Evolutionary conservation across 1,140 invertebrate species (phyloP).

Genomic region (Mactra quadrangularis): DNA sequence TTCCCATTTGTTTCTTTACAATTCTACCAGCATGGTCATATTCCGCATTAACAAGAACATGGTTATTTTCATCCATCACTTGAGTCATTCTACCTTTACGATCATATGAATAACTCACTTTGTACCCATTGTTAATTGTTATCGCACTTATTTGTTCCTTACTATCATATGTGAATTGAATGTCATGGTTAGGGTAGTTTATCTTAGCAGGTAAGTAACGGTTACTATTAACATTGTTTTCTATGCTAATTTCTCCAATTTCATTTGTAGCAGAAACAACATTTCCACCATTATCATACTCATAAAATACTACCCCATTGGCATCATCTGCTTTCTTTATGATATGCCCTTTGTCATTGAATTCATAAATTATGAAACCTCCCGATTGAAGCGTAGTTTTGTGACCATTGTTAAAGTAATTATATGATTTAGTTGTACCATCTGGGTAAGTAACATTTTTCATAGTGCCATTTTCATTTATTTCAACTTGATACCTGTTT

Average conservation of each 20-base stretch:
- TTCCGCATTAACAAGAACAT: not conserved
- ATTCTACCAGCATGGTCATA: constrained; percentile 1
- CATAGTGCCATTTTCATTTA: constrained; percentile 15
- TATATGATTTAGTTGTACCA: constrained; percentile 17
- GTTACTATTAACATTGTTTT: not conserved
- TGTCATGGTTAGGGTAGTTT: not conserved
- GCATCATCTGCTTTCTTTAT: constrained; percentile 3
- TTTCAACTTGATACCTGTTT: constrained; percentile 7
- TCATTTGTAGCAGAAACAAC: not conserved
- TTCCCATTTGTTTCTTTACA: not conserved
- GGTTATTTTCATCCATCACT: not conserved
- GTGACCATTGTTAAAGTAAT: constrained; percentile 5
- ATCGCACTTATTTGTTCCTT: not conserved
- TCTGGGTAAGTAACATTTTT: constrained; percentile 5
- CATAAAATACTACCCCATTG: not conserved
- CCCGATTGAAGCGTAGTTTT: not conserved
- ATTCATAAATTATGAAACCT: not conserved
- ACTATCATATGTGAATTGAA: constrained; percentile 2
- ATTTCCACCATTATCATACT: constrained; percentile 13
- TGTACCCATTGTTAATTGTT: constrained; percentile 1
- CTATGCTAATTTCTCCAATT: not conserved
- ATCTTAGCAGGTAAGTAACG: not conserved
- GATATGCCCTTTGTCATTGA: constrained; percentile 1
- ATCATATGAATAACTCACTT: constrained; percentile 11
- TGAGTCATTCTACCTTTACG: not conserved